A percentile compares a stretch with the other conserved stretches of the same genome.
These are phyloP conservation scores for Ernsta delagoae DNA, from an alignment of 2,888 invertebrate genomes.

Conservation along the genomic window DNA sequence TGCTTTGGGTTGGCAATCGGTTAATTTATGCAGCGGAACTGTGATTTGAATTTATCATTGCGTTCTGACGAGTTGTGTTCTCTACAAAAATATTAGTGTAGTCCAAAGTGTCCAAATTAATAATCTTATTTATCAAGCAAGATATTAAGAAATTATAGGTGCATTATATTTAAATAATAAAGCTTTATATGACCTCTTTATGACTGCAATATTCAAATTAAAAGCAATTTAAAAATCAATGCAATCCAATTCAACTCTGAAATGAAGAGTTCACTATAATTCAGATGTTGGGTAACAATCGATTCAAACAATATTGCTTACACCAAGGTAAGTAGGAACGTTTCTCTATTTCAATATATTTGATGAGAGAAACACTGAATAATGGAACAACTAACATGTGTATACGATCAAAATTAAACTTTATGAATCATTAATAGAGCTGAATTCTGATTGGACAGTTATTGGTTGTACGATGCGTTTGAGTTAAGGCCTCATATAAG, in stretches of 20 bases:
- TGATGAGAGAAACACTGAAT: slow-evolving; percentile 20
- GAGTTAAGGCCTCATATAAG: slow-evolving; percentile 36
- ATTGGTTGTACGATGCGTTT: not conserved
- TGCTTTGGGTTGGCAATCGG: not conserved
- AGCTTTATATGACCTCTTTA: not conserved
- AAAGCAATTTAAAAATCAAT: not conserved
- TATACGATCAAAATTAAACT: slow-evolving; percentile 1
- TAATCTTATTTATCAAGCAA: no score
- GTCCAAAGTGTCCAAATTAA: no score
- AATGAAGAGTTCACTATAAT: not conserved
- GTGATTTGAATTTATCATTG: slow-evolving; percentile 10
- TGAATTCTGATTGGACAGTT: not conserved
- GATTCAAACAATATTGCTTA: slow-evolving; percentile 31
- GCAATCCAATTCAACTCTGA: not conserved
- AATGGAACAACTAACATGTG: not conserved
- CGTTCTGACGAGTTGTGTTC: not conserved
- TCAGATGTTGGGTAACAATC: slow-evolving; percentile 20
- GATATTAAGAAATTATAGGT: no score
- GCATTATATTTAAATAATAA: not conserved
- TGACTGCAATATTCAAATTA: not conserved
- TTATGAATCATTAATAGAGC: not conserved
- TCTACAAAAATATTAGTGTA: not conserved
- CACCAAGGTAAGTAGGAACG: slow-evolving; percentile 31
- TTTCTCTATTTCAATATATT: slow-evolving; percentile 37
- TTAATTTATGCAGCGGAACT: slow-evolving; percentile 6